These are phyloP conservation scores for Labeo rohita DNA, from an alignment of 2,113 vertebrate genomes.

Conservation along the genomic window DNA sequence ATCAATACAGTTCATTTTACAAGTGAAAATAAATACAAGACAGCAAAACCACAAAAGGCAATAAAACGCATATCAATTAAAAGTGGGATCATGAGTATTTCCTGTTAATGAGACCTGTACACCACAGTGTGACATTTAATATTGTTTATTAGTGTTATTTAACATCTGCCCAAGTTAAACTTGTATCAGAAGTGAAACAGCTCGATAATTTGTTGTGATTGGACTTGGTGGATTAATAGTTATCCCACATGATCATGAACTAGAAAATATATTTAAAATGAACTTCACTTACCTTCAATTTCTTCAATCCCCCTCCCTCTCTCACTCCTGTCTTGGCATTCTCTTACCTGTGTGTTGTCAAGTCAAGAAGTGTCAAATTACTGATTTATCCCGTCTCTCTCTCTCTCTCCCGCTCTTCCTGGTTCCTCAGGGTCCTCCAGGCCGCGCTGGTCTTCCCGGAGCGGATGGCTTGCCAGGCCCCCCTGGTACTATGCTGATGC, in stretches of 20 bases:
- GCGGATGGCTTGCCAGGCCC: slow-evolving; percentile 94
- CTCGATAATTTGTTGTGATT: background rate
- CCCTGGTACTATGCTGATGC: slow-evolving; percentile 95
- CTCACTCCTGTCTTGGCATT: slow-evolving; percentile 6
- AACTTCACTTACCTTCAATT: background rate
- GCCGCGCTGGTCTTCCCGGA: slow-evolving; percentile 91
- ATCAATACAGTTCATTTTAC: background rate
- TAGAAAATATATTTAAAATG: background rate
- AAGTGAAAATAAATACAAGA: background rate
- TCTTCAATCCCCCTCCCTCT: background rate
- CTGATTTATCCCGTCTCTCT: background rate
- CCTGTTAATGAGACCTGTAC: background rate
- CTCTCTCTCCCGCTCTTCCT: background rate
- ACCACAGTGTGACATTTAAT: background rate
- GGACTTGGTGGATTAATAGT: background rate
- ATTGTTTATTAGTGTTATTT: background rate
- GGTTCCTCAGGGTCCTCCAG: slow-evolving; percentile 84
- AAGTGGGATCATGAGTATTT: background rate
- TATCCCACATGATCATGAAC: background rate
- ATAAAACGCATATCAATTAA: background rate
- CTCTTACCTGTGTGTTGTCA: slow-evolving; percentile 33
- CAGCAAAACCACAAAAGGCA: background rate
- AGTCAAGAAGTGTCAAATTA: slow-evolving; percentile 9
- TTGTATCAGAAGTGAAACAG: background rate
- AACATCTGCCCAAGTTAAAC: background rate